Evolutionary conservation across 2,888 invertebrate genomes (phyloP), one percentile per base, ranked within the genome.

Genomic region (Macrophya alboannulata): DNA sequence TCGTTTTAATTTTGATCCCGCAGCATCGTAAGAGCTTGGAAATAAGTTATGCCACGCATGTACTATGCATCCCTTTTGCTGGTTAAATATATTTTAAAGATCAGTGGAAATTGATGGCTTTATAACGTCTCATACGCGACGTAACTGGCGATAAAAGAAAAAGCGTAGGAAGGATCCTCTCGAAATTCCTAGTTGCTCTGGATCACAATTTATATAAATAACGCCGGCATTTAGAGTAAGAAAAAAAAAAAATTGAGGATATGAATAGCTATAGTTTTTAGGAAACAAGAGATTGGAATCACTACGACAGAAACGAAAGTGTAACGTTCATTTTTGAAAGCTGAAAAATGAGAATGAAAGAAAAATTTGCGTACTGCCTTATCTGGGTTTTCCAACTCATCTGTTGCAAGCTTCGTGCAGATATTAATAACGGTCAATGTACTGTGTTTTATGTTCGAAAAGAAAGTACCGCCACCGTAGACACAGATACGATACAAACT

Each of bases 381-480:
- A 74, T 45, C 72, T 45, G 72, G 2, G 72, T 45, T 45, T 74
- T 74, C 72, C 72, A 21, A 74, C n/a, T 74, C 72, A 74, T 74
- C 45, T 74, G 72, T 74, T 74, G 43, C 72, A 45, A 45, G 72
- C 45, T 45, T 9, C 45, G 72, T n/a, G 72, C 43, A 74, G 72
- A 74, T 74, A 74, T 74, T 21, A 74, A 37, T 31, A 74, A 45
- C 72, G 72, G 45, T 74, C 72, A 74, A 45, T 74, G 72, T 74
- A 43, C 72, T 43, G 72, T 74, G 21, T 74, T 45, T 74, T 45
- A 45, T 43, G n/a, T 25, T 74, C 21, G 72, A 45, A 74, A 43
- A 74, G 43, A 74, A 74, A 74, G 45, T 74, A 55, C 31, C 51
- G n/a, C 48, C 48, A 37, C 55, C 37, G 31, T 55, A 55, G 77